Base-by-base conservation (phyloP, 2,888 invertebrate species). In the Trissoscelio sp. region DNA sequence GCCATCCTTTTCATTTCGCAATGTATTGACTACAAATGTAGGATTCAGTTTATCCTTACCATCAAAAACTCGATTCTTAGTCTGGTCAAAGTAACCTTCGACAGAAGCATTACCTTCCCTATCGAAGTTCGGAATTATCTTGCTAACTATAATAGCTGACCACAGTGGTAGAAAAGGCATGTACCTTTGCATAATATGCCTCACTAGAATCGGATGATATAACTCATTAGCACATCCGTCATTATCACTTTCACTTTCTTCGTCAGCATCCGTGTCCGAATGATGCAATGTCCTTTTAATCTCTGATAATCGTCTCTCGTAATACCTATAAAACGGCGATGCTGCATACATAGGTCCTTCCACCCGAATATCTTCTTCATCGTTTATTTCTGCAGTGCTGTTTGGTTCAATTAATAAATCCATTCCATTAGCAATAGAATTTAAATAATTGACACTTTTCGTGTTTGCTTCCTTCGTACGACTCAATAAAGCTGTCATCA, bases 141-240 rank as follows among this genome's bases (percentile, higher is more conserved):
- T 37, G 0, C 0, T 18, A 1, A 66, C 39, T 7, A 66, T 16
- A 0, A 51, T 16, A 20, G 37, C 37, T 5, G 51, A 16, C 66
- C 66, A 66, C 24, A 66, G 9, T 0, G 66, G 51, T 18, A 66
- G 3, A 24, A 51, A 66, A 3, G 66, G 51, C 39, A 66, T 51
- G 11, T 24, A 66, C 0, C 5, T 9, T 44, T 66, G 51, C 48
- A 51, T 51, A 12, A 66, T 66, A 37, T 39, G 22, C 6, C 14
- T 11, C 3, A 11, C 39, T 31, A 51, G 2, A 4, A 2, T n/a
- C 12, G 51, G 37, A 2, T 1, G 51, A 39, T 66, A 39, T 11
- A 66, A 39, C 16, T 51, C 12, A 12, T 48, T 48, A n/a, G n/a
- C n/a, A n/a, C n/a, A n/a, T 7, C 2, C 1, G n/a, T 42, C 18